A percentile compares a stretch with the other conserved stretches of the same genome.
Evolutionary conservation across 2,797 vertebrate genomes (phyloP).

Genomic region (Lepidocolaptes lacrymiger): DNA sequence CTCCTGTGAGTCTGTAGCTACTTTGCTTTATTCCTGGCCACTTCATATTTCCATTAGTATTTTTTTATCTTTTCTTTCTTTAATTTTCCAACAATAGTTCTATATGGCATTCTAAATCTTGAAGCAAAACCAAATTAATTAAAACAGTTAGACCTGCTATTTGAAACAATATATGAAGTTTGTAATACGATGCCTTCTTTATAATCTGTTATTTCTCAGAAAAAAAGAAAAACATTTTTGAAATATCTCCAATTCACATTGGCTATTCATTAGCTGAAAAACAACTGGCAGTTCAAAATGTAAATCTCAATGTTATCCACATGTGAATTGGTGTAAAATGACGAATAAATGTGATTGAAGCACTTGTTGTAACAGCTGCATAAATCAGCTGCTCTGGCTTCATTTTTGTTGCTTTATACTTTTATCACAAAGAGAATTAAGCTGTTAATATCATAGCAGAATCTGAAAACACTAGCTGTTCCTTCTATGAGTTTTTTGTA

Average conservation of each 20-base stretch:
- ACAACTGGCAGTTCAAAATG: conserved; percentile 9
- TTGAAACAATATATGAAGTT: conserved; percentile 7
- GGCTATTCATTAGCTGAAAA: conserved; percentile 36
- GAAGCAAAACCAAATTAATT: background rate
- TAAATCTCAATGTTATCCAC: conserved; percentile 51
- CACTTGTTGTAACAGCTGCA: conserved; percentile 10
- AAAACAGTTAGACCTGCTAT: background rate
- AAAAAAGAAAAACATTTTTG: conserved; percentile 46
- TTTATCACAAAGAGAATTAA: conserved; percentile 21
- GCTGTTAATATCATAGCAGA: background rate
- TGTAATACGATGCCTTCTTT: background rate
- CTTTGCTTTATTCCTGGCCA: background rate
- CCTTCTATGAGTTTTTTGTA: background rate
- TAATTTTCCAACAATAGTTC: background rate
- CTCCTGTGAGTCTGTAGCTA: background rate
- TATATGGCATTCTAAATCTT: background rate
- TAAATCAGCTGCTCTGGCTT: conserved; percentile 43
- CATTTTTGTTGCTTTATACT: background rate
- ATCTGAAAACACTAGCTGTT: background rate
- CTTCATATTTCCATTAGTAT: background rate
- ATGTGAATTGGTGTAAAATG: conserved; percentile 50
- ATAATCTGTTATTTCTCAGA: conserved; percentile 26
- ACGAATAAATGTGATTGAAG: conserved; percentile 59
- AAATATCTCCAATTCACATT: conserved; percentile 31
- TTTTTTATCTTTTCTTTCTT: background rate